These are phyloP conservation scores for Tetrapedia diversipes DNA, from an alignment of 2,888 invertebrate species.

Conservation along the genomic window DNA sequence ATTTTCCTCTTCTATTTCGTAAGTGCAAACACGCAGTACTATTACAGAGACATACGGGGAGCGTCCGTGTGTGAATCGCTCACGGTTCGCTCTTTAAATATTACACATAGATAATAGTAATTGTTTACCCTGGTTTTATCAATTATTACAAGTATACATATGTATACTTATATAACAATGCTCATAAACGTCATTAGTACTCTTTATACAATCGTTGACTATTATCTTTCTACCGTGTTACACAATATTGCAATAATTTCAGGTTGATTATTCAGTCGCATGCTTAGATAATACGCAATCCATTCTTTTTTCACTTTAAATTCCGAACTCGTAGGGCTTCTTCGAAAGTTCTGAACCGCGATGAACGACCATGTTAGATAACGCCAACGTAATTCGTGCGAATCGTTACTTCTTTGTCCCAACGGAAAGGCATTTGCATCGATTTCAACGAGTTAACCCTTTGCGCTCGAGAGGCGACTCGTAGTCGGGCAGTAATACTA, in stretches of 20 bases:
- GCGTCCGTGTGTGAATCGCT: constrained; percentile 9
- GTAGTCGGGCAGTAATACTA: too few species aligned
- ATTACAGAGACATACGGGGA: constrained; percentile 31
- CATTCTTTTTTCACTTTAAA: constrained; percentile 1
- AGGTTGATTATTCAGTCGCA: constrained; percentile 77
- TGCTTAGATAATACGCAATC: constrained; percentile 61
- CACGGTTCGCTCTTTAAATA: constrained; percentile 30
- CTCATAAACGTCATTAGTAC: constrained; percentile 50
- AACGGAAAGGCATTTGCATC: too few species aligned
- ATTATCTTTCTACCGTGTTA: constrained; percentile 49
- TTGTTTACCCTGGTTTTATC: constrained; percentile 75
- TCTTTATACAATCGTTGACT: constrained; percentile 57
- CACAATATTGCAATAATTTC: constrained; percentile 65
- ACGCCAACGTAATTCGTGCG: background rate
- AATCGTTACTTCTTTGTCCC: too few species aligned
- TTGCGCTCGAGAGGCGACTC: too few species aligned
- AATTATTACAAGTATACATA: constrained; percentile 64
- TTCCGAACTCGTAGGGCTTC: background rate
- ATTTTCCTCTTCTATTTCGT: constrained; percentile 29
- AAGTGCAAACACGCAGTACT: constrained; percentile 43
- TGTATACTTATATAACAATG: constrained; percentile 55
- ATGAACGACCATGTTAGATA: constrained; percentile 19
- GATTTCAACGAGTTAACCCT: background rate
- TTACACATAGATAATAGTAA: constrained; percentile 59
- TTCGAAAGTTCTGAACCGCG: background rate